Evolutionary conservation across 2,113 vertebrate species (phyloP), one percentile per base, ranked within the genome.

Genomic region (Arvicanthis niloticus): DNA sequence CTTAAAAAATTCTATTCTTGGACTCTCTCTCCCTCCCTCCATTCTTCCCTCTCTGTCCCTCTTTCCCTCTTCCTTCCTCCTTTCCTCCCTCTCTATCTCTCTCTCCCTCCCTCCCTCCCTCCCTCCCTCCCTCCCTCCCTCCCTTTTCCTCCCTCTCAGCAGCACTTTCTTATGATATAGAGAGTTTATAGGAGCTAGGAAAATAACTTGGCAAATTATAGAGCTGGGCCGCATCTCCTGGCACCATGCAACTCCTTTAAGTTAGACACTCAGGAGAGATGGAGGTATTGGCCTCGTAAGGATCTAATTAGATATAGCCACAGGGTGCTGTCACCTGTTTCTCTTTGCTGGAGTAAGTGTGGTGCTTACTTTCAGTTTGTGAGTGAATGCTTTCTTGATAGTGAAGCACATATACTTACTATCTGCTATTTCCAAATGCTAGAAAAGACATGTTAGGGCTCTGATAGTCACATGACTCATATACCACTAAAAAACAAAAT

Each of bases 1-100:
- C 45, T 86, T 76, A 11, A 7, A 73, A 82, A 82, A 67, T 34
- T 58, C n/a, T 97, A 26, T 34, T 34, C 37, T 82, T 91, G 91
- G 67, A 9, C 7, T n/a, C 70, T n/a, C 16, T n/a, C 17, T 72
- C 17, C n/a, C 37, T 37, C 22, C 19, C 22, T 62, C 26, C 8
- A 6, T 62, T 22, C 19, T 7, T 62, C 60, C 21, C 62, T 29
- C 26, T 26, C 62, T 22, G 0, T 22, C 11, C 21, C 4, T 21
- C 19, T 15, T 70, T 31, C 34, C 3, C 34, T 31, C 16, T 6
- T n/a, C 21, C 70, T 72, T 2, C n/a, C 70, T 70, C 34, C n/a
- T 0, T 70, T 34, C 51, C 51, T 34, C 13, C 34, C 31, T 34
- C 2, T 67, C 65, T 67, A 29, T 13, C 22, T 65, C 24, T 12